Evolutionary conservation across 2,888 invertebrate species (phyloP).

Genomic region (Ochropacha duplaris): DNA sequence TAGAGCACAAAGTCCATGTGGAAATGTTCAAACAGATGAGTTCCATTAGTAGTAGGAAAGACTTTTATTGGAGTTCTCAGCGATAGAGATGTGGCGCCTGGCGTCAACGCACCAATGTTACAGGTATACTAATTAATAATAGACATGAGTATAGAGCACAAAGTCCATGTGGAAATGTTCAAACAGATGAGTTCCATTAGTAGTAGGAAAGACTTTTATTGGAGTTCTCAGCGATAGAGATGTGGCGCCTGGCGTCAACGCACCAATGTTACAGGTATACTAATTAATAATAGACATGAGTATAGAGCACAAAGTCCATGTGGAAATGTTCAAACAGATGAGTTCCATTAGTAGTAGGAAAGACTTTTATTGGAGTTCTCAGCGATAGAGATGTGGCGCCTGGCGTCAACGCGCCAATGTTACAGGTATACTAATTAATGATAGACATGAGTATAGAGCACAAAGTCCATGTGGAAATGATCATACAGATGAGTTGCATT

Average conservation of each 20-base stretch:
- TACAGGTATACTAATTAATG: slow-evolving; percentile 60
- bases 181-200: slow-evolving; percentile 46
- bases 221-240: slow-evolving; percentile 52
- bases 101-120: slow-evolving; percentile 62
- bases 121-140: slow-evolving; percentile 64
- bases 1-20: too few relatives aligned
- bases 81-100: slow-evolving; percentile 69
- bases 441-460: too few relatives aligned
- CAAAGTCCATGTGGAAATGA: too few relatives aligned
- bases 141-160: slow-evolving; percentile 63
- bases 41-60: slow-evolving; percentile 12
- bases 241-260: slow-evolving; percentile 70
- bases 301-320: too few relatives aligned
- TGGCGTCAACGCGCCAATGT: slow-evolving; percentile 62
- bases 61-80: slow-evolving; percentile 31
- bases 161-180: slow-evolving; percentile 63
- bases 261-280: slow-evolving; percentile 59
- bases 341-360: slow-evolving; percentile 24
- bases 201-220: slow-evolving; percentile 19
- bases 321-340: slow-evolving; percentile 60
- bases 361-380: slow-evolving; percentile 31
- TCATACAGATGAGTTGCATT: slow-evolving; percentile 50
- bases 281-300: too few relatives aligned
- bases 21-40: slow-evolving; percentile 53
- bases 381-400: slow-evolving; percentile 66